Percentiles rank a stretch among this genome's conserved stretches.
These are phyloP conservation scores for Drosophila algonquin DNA, from an alignment of 2,888 invertebrate species.

Conservation along the genomic window DNA sequence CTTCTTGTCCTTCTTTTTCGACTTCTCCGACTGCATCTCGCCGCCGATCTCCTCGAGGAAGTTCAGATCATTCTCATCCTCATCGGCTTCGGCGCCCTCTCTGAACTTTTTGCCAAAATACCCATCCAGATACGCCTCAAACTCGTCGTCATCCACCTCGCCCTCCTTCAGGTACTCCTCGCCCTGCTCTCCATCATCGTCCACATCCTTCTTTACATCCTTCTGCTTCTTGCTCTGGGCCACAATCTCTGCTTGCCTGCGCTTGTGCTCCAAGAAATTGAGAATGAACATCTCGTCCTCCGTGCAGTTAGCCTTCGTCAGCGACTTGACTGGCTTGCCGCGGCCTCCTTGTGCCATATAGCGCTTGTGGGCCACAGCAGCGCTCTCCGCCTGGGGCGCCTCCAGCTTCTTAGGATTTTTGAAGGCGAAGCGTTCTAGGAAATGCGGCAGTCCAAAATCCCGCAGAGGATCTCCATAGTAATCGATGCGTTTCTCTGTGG, in stretches of 20 bases:
- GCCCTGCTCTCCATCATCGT: constrained; percentile 73
- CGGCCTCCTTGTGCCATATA: constrained; percentile 89
- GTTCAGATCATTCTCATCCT: constrained; percentile 87
- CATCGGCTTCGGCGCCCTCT: constrained; percentile 85
- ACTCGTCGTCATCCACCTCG: constrained; percentile 88
- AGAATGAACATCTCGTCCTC: constrained; percentile 90
- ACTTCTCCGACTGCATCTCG: constrained; percentile 72
- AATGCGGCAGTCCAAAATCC: constrained; percentile 95
- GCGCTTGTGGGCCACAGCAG: constrained; percentile 84
- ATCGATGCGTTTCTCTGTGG: constrained; percentile 88
- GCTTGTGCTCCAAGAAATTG: constrained; percentile 87
- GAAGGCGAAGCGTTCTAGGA: constrained; percentile 97
- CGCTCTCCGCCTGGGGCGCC: constrained; percentile 83
- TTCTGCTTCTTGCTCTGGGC: constrained; percentile 72
- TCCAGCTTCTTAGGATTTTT: constrained; percentile 93
- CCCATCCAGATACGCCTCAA: constrained; percentile 85
- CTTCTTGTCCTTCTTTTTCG: constrained; percentile 72
- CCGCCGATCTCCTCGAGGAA: constrained; percentile 88
- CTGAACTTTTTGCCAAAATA: constrained; percentile 85
- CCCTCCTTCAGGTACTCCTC: constrained; percentile 87
- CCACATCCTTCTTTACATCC: constrained; percentile 83
- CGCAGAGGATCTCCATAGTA: constrained; percentile 97
- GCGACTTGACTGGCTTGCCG: constrained; percentile 89
- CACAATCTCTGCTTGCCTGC: constrained; percentile 78
- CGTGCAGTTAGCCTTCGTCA: constrained; percentile 90